Evolutionary conservation across 2,113 vertebrate species (phyloP).

Genomic region (Mohoua ochrocephala): DNA sequence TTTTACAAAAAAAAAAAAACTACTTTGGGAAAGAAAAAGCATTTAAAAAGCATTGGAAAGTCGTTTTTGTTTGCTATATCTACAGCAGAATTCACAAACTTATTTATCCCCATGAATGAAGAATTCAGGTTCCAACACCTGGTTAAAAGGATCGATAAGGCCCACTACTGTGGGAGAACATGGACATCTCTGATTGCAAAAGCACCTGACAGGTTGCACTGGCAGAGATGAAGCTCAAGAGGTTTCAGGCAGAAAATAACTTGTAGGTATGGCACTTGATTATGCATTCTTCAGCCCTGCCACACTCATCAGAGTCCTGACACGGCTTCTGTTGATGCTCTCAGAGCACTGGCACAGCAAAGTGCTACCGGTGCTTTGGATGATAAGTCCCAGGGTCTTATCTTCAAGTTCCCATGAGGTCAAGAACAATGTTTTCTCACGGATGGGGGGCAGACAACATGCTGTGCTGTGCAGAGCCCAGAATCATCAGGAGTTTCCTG

Average conservation of each 20-base stretch:
- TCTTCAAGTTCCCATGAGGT: not conserved
- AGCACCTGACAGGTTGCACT: not conserved
- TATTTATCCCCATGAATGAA: not conserved
- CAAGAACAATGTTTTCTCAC: not conserved
- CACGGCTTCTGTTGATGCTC: not conserved
- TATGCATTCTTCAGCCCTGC: not conserved
- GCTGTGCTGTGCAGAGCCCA: not conserved
- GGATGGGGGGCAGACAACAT: not conserved
- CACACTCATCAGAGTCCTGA: not conserved
- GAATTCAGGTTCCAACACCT: not conserved
- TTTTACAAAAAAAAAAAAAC: not conserved
- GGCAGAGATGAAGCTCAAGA: not conserved
- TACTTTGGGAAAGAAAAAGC: not conserved
- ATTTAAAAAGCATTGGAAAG: not conserved
- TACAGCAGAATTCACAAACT: not conserved
- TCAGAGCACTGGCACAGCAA: not conserved
- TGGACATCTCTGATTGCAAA: not conserved
- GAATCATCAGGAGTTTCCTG: not conserved
- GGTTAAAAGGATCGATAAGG: not conserved
- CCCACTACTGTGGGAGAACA: not conserved
- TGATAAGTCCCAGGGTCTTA: not conserved
- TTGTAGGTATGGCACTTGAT: not conserved
- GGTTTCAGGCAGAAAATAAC: not conserved
- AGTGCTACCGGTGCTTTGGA: not conserved
- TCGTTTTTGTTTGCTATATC: not conserved